Evolutionary conservation across 2,797 vertebrate genomes (phyloP).

Genomic region (Bothrops alternatus): DNA sequence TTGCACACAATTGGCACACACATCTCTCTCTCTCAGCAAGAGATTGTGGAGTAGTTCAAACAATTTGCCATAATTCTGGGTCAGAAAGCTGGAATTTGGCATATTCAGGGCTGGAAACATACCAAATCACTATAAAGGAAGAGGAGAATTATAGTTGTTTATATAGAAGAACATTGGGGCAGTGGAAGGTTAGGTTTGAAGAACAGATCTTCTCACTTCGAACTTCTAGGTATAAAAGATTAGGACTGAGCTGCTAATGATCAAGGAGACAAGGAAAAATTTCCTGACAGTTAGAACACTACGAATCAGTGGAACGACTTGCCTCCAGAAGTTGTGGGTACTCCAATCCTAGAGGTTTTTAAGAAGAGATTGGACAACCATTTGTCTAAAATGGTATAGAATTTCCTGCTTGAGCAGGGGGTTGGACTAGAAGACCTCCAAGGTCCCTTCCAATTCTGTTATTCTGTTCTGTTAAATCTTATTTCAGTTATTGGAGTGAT

Average conservation of each 20-base stretch:
- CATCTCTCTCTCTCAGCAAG: neutral
- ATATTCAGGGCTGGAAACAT: neutral
- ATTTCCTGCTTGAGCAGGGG: neutral
- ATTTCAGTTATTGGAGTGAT: neutral
- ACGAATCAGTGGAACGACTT: neutral
- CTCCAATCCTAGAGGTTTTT: neutral
- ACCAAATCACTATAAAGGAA: neutral
- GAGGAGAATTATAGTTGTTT: neutral
- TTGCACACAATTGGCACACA: neutral
- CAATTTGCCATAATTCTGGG: neutral
- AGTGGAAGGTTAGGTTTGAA: neutral
- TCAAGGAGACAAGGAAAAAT: neutral
- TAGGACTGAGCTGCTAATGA: neutral
- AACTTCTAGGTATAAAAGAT: neutral
- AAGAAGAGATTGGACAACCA: neutral
- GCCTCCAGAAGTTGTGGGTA: neutral
- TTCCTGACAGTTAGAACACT: neutral
- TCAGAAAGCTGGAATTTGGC: neutral
- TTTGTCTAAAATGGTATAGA: neutral
- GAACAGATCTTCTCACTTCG: neutral
- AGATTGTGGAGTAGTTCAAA: neutral
- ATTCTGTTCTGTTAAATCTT: neutral
- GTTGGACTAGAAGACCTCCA: neutral
- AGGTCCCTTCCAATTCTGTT: neutral
- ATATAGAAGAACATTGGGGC: neutral